Conservation (phyloP, 1,140 invertebrate species). For the Paralvinella palmiformis region DNA sequence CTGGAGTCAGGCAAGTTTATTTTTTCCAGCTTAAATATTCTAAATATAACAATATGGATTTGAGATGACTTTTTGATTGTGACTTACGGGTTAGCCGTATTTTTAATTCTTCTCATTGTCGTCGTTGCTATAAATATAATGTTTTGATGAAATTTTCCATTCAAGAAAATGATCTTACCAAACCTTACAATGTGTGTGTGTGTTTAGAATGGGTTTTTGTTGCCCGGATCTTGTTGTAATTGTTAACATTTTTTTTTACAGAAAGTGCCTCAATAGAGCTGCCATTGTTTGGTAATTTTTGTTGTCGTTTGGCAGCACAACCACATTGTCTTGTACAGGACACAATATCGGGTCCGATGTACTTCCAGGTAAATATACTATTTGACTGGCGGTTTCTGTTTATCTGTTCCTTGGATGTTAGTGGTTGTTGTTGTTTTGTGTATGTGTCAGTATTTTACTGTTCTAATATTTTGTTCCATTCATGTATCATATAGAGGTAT, state of each 20-base stretch:
- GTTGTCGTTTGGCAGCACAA: conserved; percentile 64
- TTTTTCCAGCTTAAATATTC: neutral
- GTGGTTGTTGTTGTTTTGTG: conserved; percentile 1
- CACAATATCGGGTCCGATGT: conserved; percentile 54
- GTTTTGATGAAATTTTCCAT: neutral
- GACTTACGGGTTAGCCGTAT: neutral
- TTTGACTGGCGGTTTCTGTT: neutral
- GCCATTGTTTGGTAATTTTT: conserved; percentile 69
- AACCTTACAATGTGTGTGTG: neutral
- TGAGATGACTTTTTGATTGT: neutral
- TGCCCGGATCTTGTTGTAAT: neutral
- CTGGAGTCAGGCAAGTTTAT: neutral
- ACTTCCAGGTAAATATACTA: conserved; percentile 44
- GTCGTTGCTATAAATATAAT: neutral
- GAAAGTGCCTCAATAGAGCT: conserved; percentile 46
- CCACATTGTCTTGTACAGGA: conserved; percentile 60
- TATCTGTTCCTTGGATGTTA: too few species aligned
- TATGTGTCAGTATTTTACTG: neutral
- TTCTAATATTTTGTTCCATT: neutral
- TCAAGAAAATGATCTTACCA: neutral
- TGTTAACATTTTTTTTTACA: neutral
- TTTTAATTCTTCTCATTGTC: neutral
- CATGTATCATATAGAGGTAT: neutral
- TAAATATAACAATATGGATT: neutral
- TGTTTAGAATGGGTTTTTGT: neutral